Evolutionary conservation across 2,888 invertebrate species (phyloP).

Genomic region (Eubasilissa splendida): DNA sequence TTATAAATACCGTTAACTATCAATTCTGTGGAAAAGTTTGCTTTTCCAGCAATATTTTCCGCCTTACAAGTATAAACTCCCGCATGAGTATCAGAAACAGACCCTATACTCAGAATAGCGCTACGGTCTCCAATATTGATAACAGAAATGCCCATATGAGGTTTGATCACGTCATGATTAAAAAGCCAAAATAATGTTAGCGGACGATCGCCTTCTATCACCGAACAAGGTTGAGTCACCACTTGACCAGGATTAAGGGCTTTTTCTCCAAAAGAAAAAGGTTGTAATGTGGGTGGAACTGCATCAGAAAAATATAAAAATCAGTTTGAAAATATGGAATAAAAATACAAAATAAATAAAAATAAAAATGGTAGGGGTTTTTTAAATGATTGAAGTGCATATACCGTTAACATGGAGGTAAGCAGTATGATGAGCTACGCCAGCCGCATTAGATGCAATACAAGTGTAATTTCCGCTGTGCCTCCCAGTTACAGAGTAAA

Average conservation of each 20-base stretch:
- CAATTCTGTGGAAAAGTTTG: constrained; percentile 70
- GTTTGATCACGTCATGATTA: constrained; percentile 64
- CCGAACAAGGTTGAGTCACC: constrained; percentile 74
- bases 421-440: constrained; percentile 78
- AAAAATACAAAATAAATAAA: constrained; percentile 37
- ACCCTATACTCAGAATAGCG: constrained; percentile 72
- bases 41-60: constrained; percentile 72
- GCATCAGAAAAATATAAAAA: constrained; percentile 40
- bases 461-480: constrained; percentile 88
- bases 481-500: constrained; percentile 77
- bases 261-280: constrained; percentile 75
- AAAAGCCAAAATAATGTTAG: constrained; percentile 76
- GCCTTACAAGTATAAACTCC: constrained; percentile 76
- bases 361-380: neutral
- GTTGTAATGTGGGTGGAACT: constrained; percentile 72
- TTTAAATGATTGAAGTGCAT: constrained; percentile 18
- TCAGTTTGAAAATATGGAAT: neutral
- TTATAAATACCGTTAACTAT: constrained; percentile 66
- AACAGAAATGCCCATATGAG: constrained; percentile 69
- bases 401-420: constrained; percentile 83
- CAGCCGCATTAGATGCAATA: constrained; percentile 80
- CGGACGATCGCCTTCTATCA: constrained; percentile 77
- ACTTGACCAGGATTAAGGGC: constrained; percentile 76
- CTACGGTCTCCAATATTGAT: constrained; percentile 72
- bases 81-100: constrained; percentile 72